Conservation (phyloP, 2,797 vertebrate species). For the Morelia viridis region DNA sequence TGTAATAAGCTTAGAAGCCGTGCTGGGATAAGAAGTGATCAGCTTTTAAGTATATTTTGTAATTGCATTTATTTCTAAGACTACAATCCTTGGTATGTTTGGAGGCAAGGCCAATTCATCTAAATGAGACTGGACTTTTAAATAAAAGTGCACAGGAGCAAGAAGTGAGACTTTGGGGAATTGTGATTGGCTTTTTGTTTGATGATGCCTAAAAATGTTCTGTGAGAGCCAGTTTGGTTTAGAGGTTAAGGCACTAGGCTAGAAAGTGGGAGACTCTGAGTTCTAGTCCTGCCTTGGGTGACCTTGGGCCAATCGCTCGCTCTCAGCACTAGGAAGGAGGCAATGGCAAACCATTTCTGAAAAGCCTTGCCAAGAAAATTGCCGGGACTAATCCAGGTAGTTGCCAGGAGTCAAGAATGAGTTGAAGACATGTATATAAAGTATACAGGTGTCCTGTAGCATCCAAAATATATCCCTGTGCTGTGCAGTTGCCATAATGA, state of each 20-base stretch:
- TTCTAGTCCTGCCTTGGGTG: neutral
- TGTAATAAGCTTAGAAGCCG: neutral
- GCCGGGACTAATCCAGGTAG: neutral
- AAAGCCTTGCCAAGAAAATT: neutral
- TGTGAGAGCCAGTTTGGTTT: neutral
- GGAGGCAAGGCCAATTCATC: neutral
- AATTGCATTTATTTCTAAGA: neutral
- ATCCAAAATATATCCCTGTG: neutral
- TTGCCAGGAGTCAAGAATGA: neutral
- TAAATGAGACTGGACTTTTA: neutral
- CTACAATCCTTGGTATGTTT: neutral
- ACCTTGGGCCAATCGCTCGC: neutral
- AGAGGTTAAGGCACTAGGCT: neutral
- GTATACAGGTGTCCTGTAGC: neutral
- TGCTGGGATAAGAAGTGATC: neutral
- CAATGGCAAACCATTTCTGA: neutral
- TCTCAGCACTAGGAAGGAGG: neutral
- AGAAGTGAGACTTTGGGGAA: accelerated
- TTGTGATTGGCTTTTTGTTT: neutral
- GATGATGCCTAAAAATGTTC: neutral
- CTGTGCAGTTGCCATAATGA: neutral
- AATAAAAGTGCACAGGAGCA: neutral
- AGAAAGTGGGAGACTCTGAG: neutral
- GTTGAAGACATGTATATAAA: neutral
- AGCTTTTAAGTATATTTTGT: neutral